Evolutionary conservation across 2,888 invertebrate species (phyloP).

Genomic region (Rhorus exstirpatorius): DNA sequence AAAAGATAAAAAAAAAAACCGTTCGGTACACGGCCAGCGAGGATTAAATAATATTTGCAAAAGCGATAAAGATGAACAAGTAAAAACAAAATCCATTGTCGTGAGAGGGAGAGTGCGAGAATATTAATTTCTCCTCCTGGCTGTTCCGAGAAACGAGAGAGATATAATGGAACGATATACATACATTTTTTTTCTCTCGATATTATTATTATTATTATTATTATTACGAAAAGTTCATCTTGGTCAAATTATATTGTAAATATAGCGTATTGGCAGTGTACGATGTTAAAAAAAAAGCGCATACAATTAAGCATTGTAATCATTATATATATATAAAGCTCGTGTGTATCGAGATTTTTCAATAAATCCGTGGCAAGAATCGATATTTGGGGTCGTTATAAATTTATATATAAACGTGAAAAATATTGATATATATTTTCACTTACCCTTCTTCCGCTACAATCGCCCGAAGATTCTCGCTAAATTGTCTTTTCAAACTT

Average conservation of each 20-base stretch:
- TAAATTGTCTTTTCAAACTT: too few relatives aligned
- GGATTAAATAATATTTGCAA: conserved; percentile 85
- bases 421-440: too few relatives aligned
- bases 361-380: conserved; percentile 79
- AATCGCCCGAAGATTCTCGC: too few relatives aligned
- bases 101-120: conserved; percentile 49
- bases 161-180: conserved; percentile 38
- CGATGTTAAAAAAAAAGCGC: conserved; percentile 73
- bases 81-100: conserved; percentile 16
- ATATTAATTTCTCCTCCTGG: conserved; percentile 86
- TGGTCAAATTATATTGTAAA: conserved; percentile 71
- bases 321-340: conserved; percentile 63
- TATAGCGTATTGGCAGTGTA: conserved; percentile 77
- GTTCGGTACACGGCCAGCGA: conserved; percentile 81
- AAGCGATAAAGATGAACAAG: background rate
- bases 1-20: conserved; percentile 42
- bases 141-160: conserved; percentile 75
- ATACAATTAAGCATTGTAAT: conserved; percentile 63
- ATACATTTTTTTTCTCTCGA: conserved; percentile 42
- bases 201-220: conserved; percentile 56
- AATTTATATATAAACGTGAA: background rate
- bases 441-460: too few relatives aligned
- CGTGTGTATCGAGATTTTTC: conserved; percentile 82
- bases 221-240: conserved; percentile 53
- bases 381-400: conserved; percentile 6